A percentile compares a stretch with the other conserved stretches of the same genome.
These are phyloP conservation scores for Nyctereutes procyonoides DNA, from an alignment of 2,113 vertebrate species.

Conservation along the genomic window DNA sequence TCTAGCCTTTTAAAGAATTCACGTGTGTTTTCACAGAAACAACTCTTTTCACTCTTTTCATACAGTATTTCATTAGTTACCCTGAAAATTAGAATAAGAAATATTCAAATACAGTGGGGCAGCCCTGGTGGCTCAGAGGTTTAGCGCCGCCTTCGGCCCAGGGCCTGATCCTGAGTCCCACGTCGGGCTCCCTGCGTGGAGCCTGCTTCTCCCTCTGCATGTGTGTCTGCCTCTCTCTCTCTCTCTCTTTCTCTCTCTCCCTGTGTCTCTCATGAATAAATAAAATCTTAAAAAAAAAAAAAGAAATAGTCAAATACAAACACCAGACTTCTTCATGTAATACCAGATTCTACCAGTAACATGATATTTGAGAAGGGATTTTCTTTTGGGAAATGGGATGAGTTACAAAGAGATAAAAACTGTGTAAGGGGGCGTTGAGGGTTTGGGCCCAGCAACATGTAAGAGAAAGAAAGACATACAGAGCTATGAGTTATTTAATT, in stretches of 20 bases:
- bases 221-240: too few species aligned
- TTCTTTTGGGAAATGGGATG: conserved; percentile 21
- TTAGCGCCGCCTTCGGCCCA: too few species aligned
- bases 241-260: too few species aligned
- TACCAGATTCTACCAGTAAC: background rate
- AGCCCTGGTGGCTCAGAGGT: too few species aligned
- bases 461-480: background rate
- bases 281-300: too few species aligned
- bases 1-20: background rate
- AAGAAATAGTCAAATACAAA: background rate
- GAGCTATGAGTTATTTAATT: background rate
- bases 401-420: background rate
- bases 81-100: conserved; percentile 4
- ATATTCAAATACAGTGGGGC: background rate
- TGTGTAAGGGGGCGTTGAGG: background rate
- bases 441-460: background rate
- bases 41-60: background rate
- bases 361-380: background rate
- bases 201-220: too few species aligned
- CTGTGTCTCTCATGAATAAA: too few species aligned
- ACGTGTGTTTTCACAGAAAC: background rate
- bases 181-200: too few species aligned
- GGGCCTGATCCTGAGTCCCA: too few species aligned
- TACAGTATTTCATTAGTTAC: background rate
- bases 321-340: background rate